Conservation (phyloP, 2,797 vertebrate species). For the Chelidonichthys spinosus region DNA sequence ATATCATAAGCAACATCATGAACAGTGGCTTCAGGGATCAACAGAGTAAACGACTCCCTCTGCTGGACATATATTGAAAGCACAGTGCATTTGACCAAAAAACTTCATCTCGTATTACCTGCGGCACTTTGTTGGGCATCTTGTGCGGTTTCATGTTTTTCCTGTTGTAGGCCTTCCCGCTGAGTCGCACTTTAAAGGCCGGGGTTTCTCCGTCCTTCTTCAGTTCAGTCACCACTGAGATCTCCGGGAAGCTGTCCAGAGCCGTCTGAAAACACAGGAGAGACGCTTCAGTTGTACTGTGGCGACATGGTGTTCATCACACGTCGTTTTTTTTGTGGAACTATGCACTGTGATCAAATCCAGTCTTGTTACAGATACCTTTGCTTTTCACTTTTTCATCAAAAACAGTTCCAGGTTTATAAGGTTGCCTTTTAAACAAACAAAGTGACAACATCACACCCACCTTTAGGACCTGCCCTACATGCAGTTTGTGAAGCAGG, state of each 20-base stretch:
- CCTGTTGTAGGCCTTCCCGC: slow-evolving; percentile 96
- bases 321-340: neutral
- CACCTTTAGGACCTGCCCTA: slow-evolving; percentile 96
- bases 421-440: neutral
- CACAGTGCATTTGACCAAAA: neutral
- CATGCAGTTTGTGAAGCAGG: slow-evolving; percentile 92
- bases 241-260: slow-evolving; percentile 96
- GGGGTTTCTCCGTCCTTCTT: slow-evolving; percentile 89
- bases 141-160: slow-evolving; percentile 96
- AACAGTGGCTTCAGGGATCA: neutral
- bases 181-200: slow-evolving; percentile 94
- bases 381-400: neutral
- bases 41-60: slow-evolving; percentile 50
- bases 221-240: slow-evolving; percentile 91
- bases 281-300: neutral
- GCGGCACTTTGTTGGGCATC: slow-evolving; percentile 89
- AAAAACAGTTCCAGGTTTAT: slow-evolving; percentile 5
- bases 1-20: neutral
- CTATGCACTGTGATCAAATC: too few relatives aligned
- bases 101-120: slow-evolving; percentile 80
- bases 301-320: too few relatives aligned
- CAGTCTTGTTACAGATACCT: neutral
- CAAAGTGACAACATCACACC: slow-evolving; percentile 11
- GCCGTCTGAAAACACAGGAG: slow-evolving; percentile 84
- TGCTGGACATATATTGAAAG: slow-evolving; percentile 63